Conservation (phyloP, 2,113 vertebrate genomes). For the Phodopus roborovskii region DNA sequence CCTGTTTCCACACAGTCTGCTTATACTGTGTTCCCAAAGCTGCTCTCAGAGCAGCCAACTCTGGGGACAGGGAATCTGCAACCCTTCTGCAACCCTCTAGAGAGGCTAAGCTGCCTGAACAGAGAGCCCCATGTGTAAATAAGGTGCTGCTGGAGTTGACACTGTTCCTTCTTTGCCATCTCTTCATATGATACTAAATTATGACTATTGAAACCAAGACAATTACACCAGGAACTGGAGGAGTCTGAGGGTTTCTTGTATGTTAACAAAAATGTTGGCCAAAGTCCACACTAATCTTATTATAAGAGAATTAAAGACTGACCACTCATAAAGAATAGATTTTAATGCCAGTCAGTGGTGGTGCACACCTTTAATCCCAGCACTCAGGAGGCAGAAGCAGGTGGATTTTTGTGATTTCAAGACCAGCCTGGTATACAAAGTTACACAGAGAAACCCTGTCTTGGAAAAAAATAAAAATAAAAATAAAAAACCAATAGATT, state of each 20-base stretch:
- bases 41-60: conserved; percentile 35
- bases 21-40: neutral
- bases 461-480: too few relatives aligned
- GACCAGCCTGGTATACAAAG: too few relatives aligned
- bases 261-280: conserved; percentile 1
- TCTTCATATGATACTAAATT: conserved; percentile 59
- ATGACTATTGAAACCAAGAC: conserved; percentile 14
- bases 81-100: neutral
- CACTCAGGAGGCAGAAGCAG: too few relatives aligned
- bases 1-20: neutral
- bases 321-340: neutral
- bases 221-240: conserved; percentile 15
- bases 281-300: neutral
- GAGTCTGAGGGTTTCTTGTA: neutral
- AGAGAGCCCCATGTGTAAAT: neutral
- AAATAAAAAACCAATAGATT: neutral
- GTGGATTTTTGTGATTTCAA: too few relatives aligned
- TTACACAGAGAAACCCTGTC: too few relatives aligned
- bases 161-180: neutral
- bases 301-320: conserved; percentile 7
- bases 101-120: neutral
- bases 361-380: too few relatives aligned
- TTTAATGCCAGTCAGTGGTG: neutral
- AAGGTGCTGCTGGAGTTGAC: neutral
- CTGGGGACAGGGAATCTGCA: neutral